Conservation (phyloP, 2,888 invertebrate genomes). For the Agonopterix heracliana region DNA sequence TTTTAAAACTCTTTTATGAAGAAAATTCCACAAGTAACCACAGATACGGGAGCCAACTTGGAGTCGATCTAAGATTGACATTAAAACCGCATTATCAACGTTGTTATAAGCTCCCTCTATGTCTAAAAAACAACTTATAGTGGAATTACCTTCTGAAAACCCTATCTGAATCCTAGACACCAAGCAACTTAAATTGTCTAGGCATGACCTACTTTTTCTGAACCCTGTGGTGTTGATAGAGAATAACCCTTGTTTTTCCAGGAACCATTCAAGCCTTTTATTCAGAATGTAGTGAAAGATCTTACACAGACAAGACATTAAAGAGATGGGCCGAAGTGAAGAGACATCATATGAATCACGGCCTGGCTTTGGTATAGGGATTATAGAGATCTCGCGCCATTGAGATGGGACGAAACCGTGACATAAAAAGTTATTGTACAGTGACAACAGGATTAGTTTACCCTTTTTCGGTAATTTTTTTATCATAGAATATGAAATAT, state of each 20-base stretch:
- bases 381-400: neutral
- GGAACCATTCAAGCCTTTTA: too few species aligned
- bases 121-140: constrained; percentile 13
- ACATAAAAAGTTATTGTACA: neutral
- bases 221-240: too few species aligned
- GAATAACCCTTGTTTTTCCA: too few species aligned
- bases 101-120: constrained; percentile 14
- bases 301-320: too few species aligned
- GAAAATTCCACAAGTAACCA: neutral
- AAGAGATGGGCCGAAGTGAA: neutral
- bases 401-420: neutral
- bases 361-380: neutral
- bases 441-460: neutral
- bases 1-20: neutral
- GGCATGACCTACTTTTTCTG: too few species aligned
- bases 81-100: constrained; percentile 3
- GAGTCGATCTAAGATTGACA: neutral
- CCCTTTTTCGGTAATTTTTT: neutral
- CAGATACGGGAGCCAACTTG: neutral
- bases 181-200: constrained; percentile 9
- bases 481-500: neutral
- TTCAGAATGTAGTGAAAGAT: too few species aligned
- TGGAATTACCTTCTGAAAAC: constrained; percentile 3
- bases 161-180: constrained; percentile 9
- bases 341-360: neutral